Percentiles rank a stretch among this genome's conserved stretches.
phyloP scores from a whole-genome alignment of 2,113 vertebrate species.

The Geococcyx californianus region DNA sequence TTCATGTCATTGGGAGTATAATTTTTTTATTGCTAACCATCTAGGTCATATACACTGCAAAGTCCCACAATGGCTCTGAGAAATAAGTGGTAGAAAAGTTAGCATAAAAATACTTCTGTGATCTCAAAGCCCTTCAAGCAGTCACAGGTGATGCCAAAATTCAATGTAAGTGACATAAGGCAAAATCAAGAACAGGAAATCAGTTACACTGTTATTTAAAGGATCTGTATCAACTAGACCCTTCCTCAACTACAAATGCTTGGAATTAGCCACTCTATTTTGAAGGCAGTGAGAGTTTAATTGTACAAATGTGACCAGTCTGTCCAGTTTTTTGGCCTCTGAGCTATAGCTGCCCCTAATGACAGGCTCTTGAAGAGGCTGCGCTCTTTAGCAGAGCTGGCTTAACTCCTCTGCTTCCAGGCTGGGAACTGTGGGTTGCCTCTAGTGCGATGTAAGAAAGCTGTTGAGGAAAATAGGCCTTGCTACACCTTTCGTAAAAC shows the following conservation, averaged over 20 bases:
- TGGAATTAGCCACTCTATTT: neutral
- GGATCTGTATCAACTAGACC: neutral
- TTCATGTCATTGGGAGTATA: neutral
- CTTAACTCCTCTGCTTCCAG: neutral
- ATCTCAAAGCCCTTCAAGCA: neutral
- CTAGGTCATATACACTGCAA: neutral
- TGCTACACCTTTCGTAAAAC: neutral
- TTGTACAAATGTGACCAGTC: neutral
- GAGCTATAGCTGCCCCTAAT: neutral
- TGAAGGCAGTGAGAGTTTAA: neutral
- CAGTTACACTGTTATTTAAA: no score
- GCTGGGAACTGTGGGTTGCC: neutral
- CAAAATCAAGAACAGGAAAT: neutral
- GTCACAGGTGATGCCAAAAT: neutral
- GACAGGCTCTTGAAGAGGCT: neutral
- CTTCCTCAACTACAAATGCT: neutral
- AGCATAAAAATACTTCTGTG: neutral
- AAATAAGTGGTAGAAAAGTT: neutral
- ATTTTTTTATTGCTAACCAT: neutral
- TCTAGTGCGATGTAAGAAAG: neutral
- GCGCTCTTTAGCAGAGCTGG: neutral
- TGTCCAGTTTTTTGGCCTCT: neutral
- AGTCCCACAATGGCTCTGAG: neutral
- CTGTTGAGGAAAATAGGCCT: neutral
- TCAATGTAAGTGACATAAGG: neutral